Conservation (phyloP, 1,140 invertebrate species). For the Sinonovacula constricta region DNA sequence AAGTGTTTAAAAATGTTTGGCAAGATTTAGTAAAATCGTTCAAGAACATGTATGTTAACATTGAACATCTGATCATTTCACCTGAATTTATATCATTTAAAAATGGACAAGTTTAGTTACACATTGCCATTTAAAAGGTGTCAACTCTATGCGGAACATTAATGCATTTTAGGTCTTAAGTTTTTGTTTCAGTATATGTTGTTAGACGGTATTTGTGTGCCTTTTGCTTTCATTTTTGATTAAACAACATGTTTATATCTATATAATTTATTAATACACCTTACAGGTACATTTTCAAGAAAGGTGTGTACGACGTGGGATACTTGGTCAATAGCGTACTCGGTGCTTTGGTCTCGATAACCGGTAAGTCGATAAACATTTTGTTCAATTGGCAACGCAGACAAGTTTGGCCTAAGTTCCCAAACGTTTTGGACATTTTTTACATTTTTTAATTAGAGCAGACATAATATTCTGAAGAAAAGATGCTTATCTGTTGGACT, state of each 20-base stretch:
- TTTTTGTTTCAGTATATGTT: not conserved
- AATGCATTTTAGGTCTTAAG: not conserved
- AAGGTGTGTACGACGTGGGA: conserved; percentile 88
- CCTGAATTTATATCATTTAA: too few relatives aligned
- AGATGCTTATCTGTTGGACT: too few relatives aligned
- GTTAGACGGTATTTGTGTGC: not conserved
- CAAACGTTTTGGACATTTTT: too few relatives aligned
- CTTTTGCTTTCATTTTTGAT: not conserved
- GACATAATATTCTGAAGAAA: too few relatives aligned
- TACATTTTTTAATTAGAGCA: too few relatives aligned
- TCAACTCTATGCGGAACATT: not conserved
- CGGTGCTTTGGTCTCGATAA: conserved; percentile 91
- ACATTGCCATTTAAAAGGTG: not conserved
- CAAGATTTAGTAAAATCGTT: too few relatives aligned
- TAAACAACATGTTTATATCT: not conserved
- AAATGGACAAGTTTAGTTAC: not conserved
- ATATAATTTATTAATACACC: not conserved
- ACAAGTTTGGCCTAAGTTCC: too few relatives aligned
- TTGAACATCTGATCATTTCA: too few relatives aligned
- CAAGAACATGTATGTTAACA: too few relatives aligned
- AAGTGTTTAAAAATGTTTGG: conserved; percentile 17
- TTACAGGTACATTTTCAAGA: conserved; percentile 82
- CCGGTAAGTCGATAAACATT: too few relatives aligned
- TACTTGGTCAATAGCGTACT: conserved; percentile 94
- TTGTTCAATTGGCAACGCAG: too few relatives aligned